phyloP scores from a whole-genome alignment of 2,797 vertebrate species.

The Rhincodon typus region DNA sequence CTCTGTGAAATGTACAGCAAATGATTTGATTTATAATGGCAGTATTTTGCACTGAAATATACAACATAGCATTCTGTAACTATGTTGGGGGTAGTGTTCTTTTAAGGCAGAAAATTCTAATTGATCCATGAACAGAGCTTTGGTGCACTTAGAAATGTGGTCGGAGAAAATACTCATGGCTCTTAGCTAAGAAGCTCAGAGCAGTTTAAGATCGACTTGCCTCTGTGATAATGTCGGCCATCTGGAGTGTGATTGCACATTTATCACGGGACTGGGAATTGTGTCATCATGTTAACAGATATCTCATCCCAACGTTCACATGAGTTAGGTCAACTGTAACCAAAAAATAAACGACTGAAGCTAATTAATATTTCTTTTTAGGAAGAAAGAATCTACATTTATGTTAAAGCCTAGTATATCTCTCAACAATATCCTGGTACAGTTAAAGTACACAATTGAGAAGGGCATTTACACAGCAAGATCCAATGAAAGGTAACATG shows the following conservation, averaged over 20 bases:
- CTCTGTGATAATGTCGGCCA: background rate
- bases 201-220: background rate
- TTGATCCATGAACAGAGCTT: background rate
- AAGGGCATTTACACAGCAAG: background rate
- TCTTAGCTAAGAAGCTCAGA: background rate
- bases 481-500: background rate
- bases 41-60: background rate
- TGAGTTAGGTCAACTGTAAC: background rate
- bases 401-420: background rate
- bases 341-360: background rate
- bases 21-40: background rate
- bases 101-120: background rate
- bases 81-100: background rate
- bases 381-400: background rate
- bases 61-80: too few species aligned
- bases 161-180: background rate
- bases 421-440: background rate
- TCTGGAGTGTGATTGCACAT: background rate
- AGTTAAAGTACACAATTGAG: background rate
- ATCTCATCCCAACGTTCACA: background rate
- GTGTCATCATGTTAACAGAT: background rate
- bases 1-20: background rate
- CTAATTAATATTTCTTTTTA: background rate
- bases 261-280: background rate
- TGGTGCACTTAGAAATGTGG: background rate